Evolutionary conservation across 2,888 invertebrate species (phyloP).

Genomic region (Eledone cirrhosa): DNA sequence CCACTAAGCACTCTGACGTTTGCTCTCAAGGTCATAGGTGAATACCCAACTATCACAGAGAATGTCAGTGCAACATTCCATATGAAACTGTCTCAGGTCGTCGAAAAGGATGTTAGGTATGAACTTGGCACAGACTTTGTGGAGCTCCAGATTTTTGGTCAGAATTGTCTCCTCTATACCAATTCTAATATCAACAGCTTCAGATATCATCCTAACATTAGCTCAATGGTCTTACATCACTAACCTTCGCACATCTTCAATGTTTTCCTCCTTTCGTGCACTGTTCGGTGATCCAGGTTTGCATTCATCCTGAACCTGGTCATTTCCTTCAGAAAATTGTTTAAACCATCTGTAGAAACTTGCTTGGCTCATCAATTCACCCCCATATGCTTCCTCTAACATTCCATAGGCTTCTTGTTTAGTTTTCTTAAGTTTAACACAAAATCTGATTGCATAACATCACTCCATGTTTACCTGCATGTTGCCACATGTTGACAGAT

Average conservation of each 20-base stretch:
- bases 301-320: background rate
- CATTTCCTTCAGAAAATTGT: background rate
- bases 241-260: background rate
- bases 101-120: background rate
- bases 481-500: too few relatives aligned
- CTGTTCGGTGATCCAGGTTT: background rate
- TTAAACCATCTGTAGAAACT: too few relatives aligned
- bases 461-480: too few relatives aligned
- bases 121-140: background rate
- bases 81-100: background rate
- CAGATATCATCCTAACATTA: background rate
- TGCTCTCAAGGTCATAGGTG: too few relatives aligned
- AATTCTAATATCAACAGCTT: too few relatives aligned
- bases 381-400: slow-evolving; percentile 1
- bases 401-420: background rate
- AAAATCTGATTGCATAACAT: too few relatives aligned
- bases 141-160: too few relatives aligned
- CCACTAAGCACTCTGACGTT: background rate
- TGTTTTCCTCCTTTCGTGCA: too few relatives aligned
- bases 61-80: slow-evolving; percentile 6
- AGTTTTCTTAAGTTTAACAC: too few relatives aligned
- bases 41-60: background rate
- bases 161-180: too few relatives aligned
- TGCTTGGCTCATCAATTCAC: background rate
- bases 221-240: background rate